phyloP scores from a whole-genome alignment of 2,113 vertebrate genomes.

The Nannospalax galili region DNA sequence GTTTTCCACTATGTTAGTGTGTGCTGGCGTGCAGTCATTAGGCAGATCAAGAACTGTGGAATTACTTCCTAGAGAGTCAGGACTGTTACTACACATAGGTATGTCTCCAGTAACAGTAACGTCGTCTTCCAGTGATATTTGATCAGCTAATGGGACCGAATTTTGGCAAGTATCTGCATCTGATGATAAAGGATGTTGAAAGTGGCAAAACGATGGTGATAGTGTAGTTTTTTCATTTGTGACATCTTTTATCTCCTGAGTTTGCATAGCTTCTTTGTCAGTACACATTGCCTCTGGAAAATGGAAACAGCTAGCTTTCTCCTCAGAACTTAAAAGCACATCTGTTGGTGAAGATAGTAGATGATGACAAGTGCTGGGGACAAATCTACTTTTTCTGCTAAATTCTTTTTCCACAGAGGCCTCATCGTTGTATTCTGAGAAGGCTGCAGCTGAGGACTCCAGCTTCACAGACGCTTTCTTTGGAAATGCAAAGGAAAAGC shows the following conservation, averaged over 20 bases:
- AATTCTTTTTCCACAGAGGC: slow-evolving; percentile 81
- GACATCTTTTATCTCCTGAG: slow-evolving; percentile 77
- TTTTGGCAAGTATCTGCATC: slow-evolving; percentile 36
- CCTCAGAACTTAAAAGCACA: slow-evolving; percentile 77
- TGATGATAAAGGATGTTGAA: slow-evolving; percentile 30
- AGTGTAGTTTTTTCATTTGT: slow-evolving; percentile 54
- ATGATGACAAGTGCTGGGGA: slow-evolving; percentile 81
- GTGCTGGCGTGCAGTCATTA: slow-evolving; percentile 56
- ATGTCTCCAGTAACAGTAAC: slow-evolving; percentile 13
- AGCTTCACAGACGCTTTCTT: slow-evolving; percentile 91
- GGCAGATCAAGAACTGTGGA: background rate
- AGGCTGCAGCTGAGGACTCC: slow-evolving; percentile 92
- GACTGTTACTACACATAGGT: background rate
- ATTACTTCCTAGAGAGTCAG: background rate
- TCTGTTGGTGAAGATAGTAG: slow-evolving; percentile 80
- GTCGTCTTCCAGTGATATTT: background rate
- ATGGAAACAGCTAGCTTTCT: slow-evolving; percentile 71
- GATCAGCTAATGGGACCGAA: background rate
- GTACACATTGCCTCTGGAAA: slow-evolving; percentile 68
- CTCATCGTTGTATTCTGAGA: slow-evolving; percentile 91
- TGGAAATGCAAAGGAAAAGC: slow-evolving; percentile 93
- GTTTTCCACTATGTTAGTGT: slow-evolving; percentile 36
- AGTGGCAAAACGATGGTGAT: slow-evolving; percentile 59
- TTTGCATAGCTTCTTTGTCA: slow-evolving; percentile 66
- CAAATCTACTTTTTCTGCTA: slow-evolving; percentile 86